Conservation (phyloP, 1,140 invertebrate species). For the Leptoteleia sp. region DNA sequence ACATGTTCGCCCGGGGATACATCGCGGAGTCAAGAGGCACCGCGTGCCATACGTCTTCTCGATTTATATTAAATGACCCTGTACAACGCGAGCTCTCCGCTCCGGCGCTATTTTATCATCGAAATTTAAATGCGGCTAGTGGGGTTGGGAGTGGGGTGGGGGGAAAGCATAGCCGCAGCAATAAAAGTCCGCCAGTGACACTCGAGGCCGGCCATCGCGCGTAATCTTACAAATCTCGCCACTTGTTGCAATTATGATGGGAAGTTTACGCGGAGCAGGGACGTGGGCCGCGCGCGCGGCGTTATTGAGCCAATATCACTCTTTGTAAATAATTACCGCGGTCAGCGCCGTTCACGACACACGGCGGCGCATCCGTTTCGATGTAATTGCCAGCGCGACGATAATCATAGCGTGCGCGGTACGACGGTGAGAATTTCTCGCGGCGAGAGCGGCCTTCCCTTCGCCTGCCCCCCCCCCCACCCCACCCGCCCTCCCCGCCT, state of each 20-base stretch:
- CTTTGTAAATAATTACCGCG: constrained; percentile 51
- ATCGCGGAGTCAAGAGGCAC: constrained; percentile 71
- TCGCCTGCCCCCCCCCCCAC: too few relatives aligned
- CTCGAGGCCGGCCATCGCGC: constrained; percentile 10
- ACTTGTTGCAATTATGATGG: constrained; percentile 58
- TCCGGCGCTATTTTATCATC: constrained; percentile 41
- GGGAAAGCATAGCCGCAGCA: too few relatives aligned
- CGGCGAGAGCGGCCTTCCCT: constrained; percentile 8
- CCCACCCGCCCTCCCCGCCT: not conserved
- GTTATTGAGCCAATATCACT: constrained; percentile 55
- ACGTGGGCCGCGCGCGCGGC: constrained; percentile 15
- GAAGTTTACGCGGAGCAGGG: constrained; percentile 52
- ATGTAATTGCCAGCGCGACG: constrained; percentile 56
- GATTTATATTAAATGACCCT: constrained; percentile 77
- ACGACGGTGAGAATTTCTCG: constrained; percentile 52
- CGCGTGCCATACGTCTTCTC: constrained; percentile 77
- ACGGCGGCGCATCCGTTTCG: constrained; percentile 49
- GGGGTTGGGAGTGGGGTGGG: too few relatives aligned
- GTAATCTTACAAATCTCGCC: constrained; percentile 54
- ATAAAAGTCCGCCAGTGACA: constrained; percentile 36
- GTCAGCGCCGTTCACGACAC: constrained; percentile 26
- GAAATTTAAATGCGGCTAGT: constrained; percentile 44
- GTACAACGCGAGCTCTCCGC: constrained; percentile 33
- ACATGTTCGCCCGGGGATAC: constrained; percentile 77
- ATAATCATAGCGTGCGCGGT: constrained; percentile 31